Evolutionary conservation across 2,888 invertebrate genomes (phyloP).

Genomic region (Trissolcus brochymenae): DNA sequence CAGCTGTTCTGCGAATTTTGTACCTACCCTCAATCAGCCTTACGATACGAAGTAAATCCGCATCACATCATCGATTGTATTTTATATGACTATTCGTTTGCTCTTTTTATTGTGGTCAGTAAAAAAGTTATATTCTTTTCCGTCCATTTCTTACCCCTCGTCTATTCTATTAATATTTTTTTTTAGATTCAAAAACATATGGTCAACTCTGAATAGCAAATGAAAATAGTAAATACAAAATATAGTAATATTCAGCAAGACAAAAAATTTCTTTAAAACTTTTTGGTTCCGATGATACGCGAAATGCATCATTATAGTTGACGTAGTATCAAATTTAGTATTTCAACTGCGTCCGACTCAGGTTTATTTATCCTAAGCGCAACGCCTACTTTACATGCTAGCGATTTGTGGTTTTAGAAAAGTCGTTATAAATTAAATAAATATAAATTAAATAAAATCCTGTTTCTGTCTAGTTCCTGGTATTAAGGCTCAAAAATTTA

Average conservation of each 20-base stretch:
- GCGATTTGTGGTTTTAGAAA: slow-evolving; percentile 13
- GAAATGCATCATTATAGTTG: not conserved
- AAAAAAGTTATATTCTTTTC: slow-evolving; percentile 59
- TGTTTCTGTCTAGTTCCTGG: slow-evolving; percentile 8
- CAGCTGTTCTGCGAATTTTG: slow-evolving; percentile 68
- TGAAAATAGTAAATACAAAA: not conserved
- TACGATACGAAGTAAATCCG: slow-evolving; percentile 71
- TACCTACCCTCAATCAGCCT: slow-evolving; percentile 65
- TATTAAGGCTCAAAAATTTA: slow-evolving; percentile 45
- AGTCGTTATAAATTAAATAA: slow-evolving; percentile 9
- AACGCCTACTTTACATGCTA: slow-evolving; percentile 13
- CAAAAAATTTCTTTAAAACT: not conserved
- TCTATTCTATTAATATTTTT: slow-evolving; percentile 12
- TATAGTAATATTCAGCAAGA: not conserved
- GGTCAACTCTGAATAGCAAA: slow-evolving; percentile 4
- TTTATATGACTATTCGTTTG: slow-evolving; percentile 67
- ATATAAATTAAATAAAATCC: slow-evolving; percentile 5
- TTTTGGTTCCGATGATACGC: not conserved
- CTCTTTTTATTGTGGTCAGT: slow-evolving; percentile 65
- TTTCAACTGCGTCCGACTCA: not conserved
- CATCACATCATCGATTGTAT: slow-evolving; percentile 71
- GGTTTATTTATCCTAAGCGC: slow-evolving; percentile 2
- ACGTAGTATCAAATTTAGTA: not conserved
- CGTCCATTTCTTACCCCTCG: slow-evolving; percentile 25
- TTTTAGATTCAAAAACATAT: slow-evolving; percentile 29